A percentile compares a stretch with the other conserved stretches of the same genome.
Conservation (phyloP, 2,797 vertebrate genomes). For the Triplophysa bombifrons region DNA sequence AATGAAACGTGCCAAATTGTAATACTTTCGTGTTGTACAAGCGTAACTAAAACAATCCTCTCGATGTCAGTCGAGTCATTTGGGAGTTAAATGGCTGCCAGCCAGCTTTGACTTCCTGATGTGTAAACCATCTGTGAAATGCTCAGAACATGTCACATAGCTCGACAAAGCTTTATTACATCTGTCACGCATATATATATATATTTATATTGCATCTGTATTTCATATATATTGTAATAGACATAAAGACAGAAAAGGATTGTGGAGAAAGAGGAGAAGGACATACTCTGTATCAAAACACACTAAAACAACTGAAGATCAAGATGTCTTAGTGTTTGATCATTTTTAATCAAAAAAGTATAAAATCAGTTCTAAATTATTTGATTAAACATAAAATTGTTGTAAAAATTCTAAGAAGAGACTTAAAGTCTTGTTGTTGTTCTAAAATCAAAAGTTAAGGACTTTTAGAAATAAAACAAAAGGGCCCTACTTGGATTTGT, state of each 20-base stretch:
- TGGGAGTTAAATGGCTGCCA: constrained; percentile 44
- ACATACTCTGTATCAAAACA: no score
- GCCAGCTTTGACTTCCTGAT: constrained; percentile 25
- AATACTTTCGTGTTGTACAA: not conserved
- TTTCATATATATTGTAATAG: not conserved
- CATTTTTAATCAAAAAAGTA: no score
- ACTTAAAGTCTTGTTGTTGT: no score
- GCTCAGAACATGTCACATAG: not conserved
- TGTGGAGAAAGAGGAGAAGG: not conserved
- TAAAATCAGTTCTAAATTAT: not conserved
- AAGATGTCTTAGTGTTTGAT: no score
- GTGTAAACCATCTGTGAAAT: constrained; percentile 19
- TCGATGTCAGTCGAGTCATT: constrained; percentile 25
- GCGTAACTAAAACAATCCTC: not conserved
- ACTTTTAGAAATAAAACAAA: no score
- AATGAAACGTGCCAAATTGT: not conserved
- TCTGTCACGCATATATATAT: not conserved
- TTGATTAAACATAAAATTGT: no score
- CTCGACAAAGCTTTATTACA: constrained; percentile 2
- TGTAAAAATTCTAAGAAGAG: no score
- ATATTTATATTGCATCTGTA: not conserved
- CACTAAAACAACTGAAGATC: no score
- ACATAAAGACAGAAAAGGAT: not conserved
- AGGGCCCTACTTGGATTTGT: no score
- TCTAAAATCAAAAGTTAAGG: no score